Conservation (phyloP, 2,113 vertebrate species). For the Etia nguti region DNA sequence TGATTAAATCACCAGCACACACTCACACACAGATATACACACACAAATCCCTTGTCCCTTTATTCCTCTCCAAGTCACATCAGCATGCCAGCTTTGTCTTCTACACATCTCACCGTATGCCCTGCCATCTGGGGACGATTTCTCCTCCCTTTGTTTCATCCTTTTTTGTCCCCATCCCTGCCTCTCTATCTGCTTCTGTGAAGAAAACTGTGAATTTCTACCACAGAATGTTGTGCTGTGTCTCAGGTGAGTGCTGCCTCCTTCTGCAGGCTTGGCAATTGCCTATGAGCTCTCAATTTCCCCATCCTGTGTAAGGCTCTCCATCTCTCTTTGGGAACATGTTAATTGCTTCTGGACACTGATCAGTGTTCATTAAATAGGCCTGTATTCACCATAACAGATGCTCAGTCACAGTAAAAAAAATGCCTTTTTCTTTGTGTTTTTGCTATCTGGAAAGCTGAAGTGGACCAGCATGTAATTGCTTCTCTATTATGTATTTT, state of each 20-base stretch:
- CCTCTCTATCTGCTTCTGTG: background rate
- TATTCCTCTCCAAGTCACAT: constrained; percentile 38
- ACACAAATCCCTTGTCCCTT: background rate
- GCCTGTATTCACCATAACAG: constrained; percentile 33
- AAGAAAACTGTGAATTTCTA: constrained; percentile 29
- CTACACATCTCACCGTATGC: constrained; percentile 56
- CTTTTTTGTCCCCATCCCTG: background rate
- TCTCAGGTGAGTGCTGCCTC: constrained; percentile 50
- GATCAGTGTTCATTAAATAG: constrained; percentile 55
- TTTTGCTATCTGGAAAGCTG: background rate
- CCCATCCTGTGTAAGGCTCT: constrained; percentile 8
- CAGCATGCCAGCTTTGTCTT: constrained; percentile 44
- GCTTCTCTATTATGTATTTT: background rate
- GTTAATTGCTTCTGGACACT: constrained; percentile 66
- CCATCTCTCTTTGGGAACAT: constrained; percentile 15
- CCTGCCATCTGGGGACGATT: constrained; percentile 49
- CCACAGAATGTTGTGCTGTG: background rate
- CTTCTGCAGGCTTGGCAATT: constrained; percentile 38
- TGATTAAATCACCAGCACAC: constrained; percentile 21
- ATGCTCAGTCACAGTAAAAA: constrained; percentile 38
- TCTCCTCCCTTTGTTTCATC: constrained; percentile 47
- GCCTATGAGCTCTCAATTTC: background rate
- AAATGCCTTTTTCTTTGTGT: background rate
- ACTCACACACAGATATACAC: background rate
- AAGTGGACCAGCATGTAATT: background rate